phyloP scores from a whole-genome alignment of 2,113 vertebrate genomes.

The Anguilla japonica region DNA sequence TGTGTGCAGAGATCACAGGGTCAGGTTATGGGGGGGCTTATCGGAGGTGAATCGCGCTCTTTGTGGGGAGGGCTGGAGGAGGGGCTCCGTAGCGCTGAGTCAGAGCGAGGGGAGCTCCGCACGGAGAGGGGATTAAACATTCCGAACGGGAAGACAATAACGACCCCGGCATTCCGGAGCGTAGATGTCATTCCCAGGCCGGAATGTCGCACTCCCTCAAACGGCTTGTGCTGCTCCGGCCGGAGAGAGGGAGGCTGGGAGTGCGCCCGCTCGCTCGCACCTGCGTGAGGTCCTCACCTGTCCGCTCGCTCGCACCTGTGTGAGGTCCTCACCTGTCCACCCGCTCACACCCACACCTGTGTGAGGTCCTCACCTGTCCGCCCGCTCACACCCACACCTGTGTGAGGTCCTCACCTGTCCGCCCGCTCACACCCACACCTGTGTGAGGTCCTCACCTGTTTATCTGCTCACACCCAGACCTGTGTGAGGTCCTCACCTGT shows the following conservation, averaged over 20 bases:
- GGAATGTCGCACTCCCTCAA: slow-evolving; percentile 18
- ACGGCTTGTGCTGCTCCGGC: background rate
- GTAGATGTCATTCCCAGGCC: background rate
- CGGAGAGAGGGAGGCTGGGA: background rate
- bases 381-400: too few species aligned
- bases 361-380: too few species aligned
- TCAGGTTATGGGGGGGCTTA: slow-evolving; percentile 60
- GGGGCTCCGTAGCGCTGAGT: slow-evolving; percentile 56
- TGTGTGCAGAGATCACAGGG: slow-evolving; percentile 32
- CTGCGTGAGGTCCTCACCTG: too few species aligned
- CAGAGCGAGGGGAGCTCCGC: slow-evolving; percentile 19
- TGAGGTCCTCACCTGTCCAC: too few species aligned
- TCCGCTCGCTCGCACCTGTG: too few species aligned
- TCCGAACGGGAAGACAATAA: background rate
- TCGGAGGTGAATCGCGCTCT: slow-evolving; percentile 59
- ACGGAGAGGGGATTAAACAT: background rate
- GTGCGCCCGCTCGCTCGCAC: too few species aligned
- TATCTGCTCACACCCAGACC: too few species aligned
- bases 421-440: too few species aligned
- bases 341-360: too few species aligned
- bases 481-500: too few species aligned
- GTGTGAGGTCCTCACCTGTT: too few species aligned
- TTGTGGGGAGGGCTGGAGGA: slow-evolving; percentile 63
- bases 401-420: too few species aligned
- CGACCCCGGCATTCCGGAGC: slow-evolving; percentile 6